These are phyloP conservation scores for Metopia argyrocephala DNA, from an alignment of 2,888 invertebrate genomes.

Conservation along the genomic window DNA sequence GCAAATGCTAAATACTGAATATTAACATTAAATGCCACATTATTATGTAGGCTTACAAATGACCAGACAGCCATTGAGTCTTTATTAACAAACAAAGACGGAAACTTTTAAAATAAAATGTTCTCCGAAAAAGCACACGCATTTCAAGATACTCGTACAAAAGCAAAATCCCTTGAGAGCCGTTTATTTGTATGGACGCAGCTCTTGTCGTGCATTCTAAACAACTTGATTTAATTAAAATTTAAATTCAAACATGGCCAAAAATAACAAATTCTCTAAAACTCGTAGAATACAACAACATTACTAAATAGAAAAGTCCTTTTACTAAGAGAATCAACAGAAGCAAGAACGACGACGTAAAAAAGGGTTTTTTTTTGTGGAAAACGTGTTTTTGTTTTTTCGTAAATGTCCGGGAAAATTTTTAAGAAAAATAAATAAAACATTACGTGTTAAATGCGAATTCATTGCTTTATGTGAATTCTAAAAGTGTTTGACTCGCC, in stretches of 20 bases:
- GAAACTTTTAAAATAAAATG: no score
- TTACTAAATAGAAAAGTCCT: conserved; percentile 1
- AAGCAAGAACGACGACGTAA: neutral
- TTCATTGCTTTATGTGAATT: conserved; percentile 28
- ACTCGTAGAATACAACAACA: neutral
- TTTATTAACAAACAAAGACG: neutral
- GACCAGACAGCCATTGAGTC: conserved; percentile 3
- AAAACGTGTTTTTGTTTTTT: neutral
- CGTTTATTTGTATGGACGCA: conserved; percentile 68
- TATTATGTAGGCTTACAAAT: conserved; percentile 21
- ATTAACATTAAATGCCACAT: conserved; percentile 41
- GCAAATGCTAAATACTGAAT: conserved; percentile 27
- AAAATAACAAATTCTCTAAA: neutral
- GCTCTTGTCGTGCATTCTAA: conserved; percentile 58
- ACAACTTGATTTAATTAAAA: conserved; percentile 67
- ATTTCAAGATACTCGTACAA: neutral
- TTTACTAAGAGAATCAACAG: neutral
- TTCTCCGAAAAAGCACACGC: neutral
- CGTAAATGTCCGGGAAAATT: conserved; percentile 9
- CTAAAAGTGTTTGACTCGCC: neutral
- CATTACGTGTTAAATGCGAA: conserved; percentile 45
- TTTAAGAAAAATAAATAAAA: conserved; percentile 40
- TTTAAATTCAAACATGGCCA: conserved; percentile 62
- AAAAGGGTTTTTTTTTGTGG: conserved; percentile 13
- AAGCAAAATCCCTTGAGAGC: conserved; percentile 70